phyloP scores from a whole-genome alignment of 2,113 vertebrate genomes.

The Myotis brandtii region DNA sequence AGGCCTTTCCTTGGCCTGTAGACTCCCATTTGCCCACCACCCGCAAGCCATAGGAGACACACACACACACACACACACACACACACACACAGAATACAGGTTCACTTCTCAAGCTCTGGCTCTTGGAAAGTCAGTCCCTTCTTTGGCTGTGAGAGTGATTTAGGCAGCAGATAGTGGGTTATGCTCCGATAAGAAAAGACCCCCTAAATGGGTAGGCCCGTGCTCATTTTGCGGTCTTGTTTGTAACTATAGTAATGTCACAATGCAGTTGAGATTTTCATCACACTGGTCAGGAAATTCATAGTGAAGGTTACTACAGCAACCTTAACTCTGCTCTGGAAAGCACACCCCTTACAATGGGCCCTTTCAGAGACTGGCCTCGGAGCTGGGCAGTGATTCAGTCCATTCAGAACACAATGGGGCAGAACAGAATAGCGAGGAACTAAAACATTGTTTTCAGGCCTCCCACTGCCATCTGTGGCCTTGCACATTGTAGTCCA shows the following conservation, averaged over 20 bases:
- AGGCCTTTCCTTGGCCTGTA: background rate
- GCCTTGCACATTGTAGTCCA: background rate
- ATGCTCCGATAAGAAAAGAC: constrained; percentile 21
- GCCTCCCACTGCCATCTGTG: background rate
- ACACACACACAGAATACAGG: background rate
- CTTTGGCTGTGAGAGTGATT: background rate
- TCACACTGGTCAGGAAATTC: constrained; percentile 74
- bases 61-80: too few relatives aligned
- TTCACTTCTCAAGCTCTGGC: background rate
- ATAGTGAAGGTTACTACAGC: constrained; percentile 75
- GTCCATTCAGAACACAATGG: constrained; percentile 74
- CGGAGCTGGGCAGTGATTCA: constrained; percentile 52
- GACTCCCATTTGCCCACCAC: background rate
- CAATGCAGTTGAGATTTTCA: constrained; percentile 62
- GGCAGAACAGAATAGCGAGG: constrained; percentile 67
- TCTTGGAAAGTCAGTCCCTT: background rate
- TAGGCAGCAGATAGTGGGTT: background rate
- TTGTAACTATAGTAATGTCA: constrained; percentile 40
- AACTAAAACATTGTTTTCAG: constrained; percentile 39
- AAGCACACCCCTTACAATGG: constrained; percentile 71
- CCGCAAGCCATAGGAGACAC: background rate
- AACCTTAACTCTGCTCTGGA: constrained; percentile 62
- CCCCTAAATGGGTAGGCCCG: background rate
- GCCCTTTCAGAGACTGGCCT: constrained; percentile 67
- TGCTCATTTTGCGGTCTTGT: background rate